Evolutionary conservation across 2,797 vertebrate genomes (phyloP), one percentile per base, ranked within the genome.

Genomic region (Myiotriccus ornatus): DNA sequence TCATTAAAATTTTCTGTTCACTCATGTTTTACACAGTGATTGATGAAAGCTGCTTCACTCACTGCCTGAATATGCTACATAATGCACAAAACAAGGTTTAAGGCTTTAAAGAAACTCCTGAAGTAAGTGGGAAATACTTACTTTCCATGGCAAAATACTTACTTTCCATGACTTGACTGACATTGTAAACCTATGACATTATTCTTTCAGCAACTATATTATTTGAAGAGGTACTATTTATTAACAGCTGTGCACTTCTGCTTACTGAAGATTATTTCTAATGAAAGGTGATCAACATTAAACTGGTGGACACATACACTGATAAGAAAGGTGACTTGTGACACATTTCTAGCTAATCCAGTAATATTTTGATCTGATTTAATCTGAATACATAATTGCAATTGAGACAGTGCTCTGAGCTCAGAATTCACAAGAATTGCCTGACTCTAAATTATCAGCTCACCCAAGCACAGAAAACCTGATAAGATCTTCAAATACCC

Each of bases 401-500:
- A 94, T 5, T 46, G 71, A 95, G 87, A 93, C 77, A 95, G 76
- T 16, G 67, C 35, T 64, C 44, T 24, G 77, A 95, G 86, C 76
- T 96, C 73, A 93, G 37, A 84, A 81, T 74, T 70, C 90, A 87
- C 47, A 83, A 91, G 83, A 95, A 93, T 60, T 47, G 76, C 56
- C 75, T 84, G 82, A 89, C 71, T 83, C 83, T 32, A 85, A 87
- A 70, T 60, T 77, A 94, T 67, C 64, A 76, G 24, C 23, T 96
- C 94, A 95, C 47, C 39, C 53, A 62, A 67, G 78, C 84, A 82
- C 11, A 96, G 90, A 80, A 81, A 91, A 93, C 9, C 12, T 56
- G 71, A 75, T 82, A 97, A 89, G 62, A 92, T 89, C 94, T 94
- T 93, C 93, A 94, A 84, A 96, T 92, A 52, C 47, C 59, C 60